A percentile compares a stretch with the other conserved stretches of the same genome.
phyloP scores from a whole-genome alignment of 2,797 vertebrate genomes.

The Mus spretus region DNA sequence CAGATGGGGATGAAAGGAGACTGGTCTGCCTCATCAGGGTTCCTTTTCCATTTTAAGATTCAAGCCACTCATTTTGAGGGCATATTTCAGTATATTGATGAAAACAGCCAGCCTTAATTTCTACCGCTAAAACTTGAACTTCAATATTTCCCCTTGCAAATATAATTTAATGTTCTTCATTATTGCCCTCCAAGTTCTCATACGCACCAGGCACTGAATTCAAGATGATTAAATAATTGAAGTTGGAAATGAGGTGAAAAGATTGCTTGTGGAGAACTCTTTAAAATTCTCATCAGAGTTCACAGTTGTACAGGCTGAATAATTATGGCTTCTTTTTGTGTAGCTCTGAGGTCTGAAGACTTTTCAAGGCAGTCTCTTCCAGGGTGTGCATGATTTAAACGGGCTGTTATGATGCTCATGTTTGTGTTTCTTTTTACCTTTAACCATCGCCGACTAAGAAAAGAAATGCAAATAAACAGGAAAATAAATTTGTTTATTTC shows the following conservation, averaged over 20 bases:
- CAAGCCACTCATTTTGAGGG: neutral
- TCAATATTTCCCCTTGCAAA: conserved; percentile 49
- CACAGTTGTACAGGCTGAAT: neutral
- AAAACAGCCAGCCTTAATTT: conserved; percentile 51
- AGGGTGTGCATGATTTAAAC: neutral
- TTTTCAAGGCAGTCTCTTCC: conserved; percentile 30
- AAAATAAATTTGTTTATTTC: conserved; percentile 1
- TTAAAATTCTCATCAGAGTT: conserved; percentile 22
- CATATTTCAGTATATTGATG: neutral
- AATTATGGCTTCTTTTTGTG: conserved; percentile 33
- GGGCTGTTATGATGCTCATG: neutral
- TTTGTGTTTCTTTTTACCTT: neutral
- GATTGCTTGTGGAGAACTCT: neutral
- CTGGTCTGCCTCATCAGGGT: neutral
- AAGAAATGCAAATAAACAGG: neutral
- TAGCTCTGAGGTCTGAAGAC: neutral
- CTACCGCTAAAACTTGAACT: conserved; percentile 8
- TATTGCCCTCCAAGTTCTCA: neutral
- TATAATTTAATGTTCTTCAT: conserved; percentile 1
- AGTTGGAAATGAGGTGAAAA: conserved; percentile 49
- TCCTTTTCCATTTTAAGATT: conserved; percentile 1
- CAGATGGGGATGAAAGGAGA: neutral
- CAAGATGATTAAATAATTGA: conserved; percentile 49
- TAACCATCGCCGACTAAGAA: neutral
- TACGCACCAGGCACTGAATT: neutral